These are phyloP conservation scores for Caenorhabditis angaria DNA, from an alignment of 2,888 invertebrate species.

Conservation along the genomic window DNA sequence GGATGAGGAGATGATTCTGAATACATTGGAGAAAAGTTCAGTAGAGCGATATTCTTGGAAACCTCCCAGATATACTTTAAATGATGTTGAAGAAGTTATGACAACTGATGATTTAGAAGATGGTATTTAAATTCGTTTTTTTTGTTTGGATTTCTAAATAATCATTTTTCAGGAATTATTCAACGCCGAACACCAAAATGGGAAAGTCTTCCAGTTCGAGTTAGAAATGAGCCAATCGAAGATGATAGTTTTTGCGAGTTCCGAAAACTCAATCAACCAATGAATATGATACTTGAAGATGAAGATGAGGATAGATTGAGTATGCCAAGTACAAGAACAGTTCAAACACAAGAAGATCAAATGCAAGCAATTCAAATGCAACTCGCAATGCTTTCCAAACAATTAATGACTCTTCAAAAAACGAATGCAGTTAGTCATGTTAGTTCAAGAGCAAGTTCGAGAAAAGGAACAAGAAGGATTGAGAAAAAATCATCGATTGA, in stretches of 20 bases:
- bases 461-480: conserved; percentile 13
- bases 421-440: neutral
- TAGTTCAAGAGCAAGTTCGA: conserved; percentile 35
- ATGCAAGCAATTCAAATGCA: conserved; percentile 18
- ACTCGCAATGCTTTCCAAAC: conserved; percentile 41
- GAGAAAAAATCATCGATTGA: conserved; percentile 33
- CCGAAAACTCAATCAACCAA: conserved; percentile 34
- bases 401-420: conserved; percentile 33
- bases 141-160: neutral
- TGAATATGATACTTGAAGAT: conserved; percentile 37
- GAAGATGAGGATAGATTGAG: conserved; percentile 41
- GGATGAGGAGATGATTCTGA: conserved; percentile 29
- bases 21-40: conserved; percentile 6
- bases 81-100: conserved; percentile 36
- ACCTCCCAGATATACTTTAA: conserved; percentile 35
- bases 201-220: conserved; percentile 22
- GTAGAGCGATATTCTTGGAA: conserved; percentile 10
- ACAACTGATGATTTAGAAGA: conserved; percentile 38
- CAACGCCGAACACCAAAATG: conserved; percentile 29
- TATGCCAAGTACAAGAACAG: conserved; percentile 43
- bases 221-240: conserved; percentile 7
- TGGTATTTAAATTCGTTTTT: conserved; percentile 1
- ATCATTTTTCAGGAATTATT: conserved; percentile 16
- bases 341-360: conserved; percentile 34
- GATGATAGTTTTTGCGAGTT: conserved; percentile 33